phyloP scores from a whole-genome alignment of 2,888 invertebrate species.

The Phragmatobia fuliginosa region DNA sequence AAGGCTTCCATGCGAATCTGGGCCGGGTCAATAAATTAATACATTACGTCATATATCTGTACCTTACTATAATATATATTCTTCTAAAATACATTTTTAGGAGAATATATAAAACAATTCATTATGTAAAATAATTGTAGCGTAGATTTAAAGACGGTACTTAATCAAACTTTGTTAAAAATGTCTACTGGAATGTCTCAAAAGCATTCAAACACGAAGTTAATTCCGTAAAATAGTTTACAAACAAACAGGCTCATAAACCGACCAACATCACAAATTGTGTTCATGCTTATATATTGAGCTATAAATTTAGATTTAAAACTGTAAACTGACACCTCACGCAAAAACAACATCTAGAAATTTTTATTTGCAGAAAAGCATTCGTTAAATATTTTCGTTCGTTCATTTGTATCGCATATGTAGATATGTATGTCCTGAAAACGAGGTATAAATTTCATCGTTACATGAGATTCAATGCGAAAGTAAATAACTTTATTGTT shows the following conservation, averaged over 20 bases:
- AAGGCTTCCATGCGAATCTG: too few species aligned
- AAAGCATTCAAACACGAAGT: conserved; percentile 39
- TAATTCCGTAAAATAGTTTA: conserved; percentile 42
- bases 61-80: not conserved
- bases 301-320: conserved; percentile 15
- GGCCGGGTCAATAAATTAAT: too few species aligned
- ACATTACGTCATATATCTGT: not conserved
- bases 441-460: too few species aligned
- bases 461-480: too few species aligned
- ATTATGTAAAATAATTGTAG: not conserved
- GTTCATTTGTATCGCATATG: not conserved
- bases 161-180: conserved; percentile 35
- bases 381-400: not conserved
- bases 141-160: conserved; percentile 18
- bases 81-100: too few species aligned
- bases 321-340: not conserved
- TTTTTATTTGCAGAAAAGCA: not conserved
- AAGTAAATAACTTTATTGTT: too few species aligned
- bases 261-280: conserved; percentile 26
- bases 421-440: too few species aligned
- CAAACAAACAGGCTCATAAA: conserved; percentile 35
- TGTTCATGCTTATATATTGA: conserved; percentile 18
- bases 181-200: conserved; percentile 28
- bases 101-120: not conserved
- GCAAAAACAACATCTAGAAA: not conserved